Evolutionary conservation across 1,140 invertebrate genomes (phyloP), one percentile per base, ranked within the genome.

Genomic region (Zaprionus africanus): DNA sequence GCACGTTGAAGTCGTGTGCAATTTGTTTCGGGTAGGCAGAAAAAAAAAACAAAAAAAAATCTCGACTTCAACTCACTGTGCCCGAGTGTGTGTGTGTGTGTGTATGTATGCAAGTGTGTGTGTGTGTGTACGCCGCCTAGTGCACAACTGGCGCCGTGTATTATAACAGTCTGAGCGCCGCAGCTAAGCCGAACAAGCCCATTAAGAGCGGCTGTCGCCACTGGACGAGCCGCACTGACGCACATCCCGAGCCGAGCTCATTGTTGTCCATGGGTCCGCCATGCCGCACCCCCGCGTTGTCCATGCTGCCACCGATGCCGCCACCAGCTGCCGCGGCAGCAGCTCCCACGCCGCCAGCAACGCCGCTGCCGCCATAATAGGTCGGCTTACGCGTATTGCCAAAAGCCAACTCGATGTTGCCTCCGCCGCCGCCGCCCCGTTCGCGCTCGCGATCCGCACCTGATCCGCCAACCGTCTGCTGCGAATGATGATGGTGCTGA

Each of bases 191-290:
- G 81, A 81, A 80, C 78, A 87, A 84, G 56, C 78, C 84, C 84
- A 88, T 88, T 84, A 90, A 76, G 78, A 90, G 60, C 78, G 80
- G 57, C 62, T 82, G 84, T 79, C 85, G 84, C 60, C 81, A 56
- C 49, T 19, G 49, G n/a, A 36, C n/a, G 24, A 78, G 51, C n/a
- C 43, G 36, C 17, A 60, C 54, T 22, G 34, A 66, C 38, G 51
- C 60, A 70, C 81, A n/a, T 49, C 84, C 34, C 76, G 58, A 59
- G 86, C 66, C 76, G 46, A 76, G 72, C 63, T 75, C 73, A 70
- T 90, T 85, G 79, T 67, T 90, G 72, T 90, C 85, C 68, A 85
- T 81, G 75, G 84, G 74, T 46, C 81, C 81, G 11, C 46, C 46
- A 51, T 51, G 46, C 61, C 84, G 81, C 24, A 87, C 71, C 73